Conservation (phyloP, 2,888 invertebrate species). For the Alloplasta piceator region DNA sequence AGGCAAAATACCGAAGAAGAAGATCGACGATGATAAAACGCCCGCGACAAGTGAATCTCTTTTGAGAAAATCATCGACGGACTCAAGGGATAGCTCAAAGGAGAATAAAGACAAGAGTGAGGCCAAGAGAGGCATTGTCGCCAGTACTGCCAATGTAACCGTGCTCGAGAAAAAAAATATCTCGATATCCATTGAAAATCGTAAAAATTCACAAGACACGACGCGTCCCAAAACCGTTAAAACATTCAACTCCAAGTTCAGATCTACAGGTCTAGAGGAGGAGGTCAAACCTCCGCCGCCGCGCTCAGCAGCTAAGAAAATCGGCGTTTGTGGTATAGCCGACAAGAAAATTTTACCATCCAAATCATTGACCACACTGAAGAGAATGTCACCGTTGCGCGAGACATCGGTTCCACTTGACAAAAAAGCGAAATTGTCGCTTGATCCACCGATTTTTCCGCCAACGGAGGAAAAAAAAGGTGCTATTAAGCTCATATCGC, state of each 20-base stretch:
- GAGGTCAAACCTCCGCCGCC: conserved; percentile 94
- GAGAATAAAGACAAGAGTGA: conserved; percentile 81
- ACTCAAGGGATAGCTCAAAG: conserved; percentile 80
- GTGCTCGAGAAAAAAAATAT: conserved; percentile 87
- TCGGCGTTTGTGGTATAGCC: conserved; percentile 75
- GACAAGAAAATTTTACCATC: conserved; percentile 82
- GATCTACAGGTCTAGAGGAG: conserved; percentile 95
- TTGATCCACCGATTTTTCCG: conserved; percentile 76
- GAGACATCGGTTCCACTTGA: conserved; percentile 86
- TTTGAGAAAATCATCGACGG: conserved; percentile 76
- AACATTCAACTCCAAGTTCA: conserved; percentile 95
- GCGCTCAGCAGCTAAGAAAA: conserved; percentile 87
- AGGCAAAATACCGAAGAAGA: conserved; percentile 91
- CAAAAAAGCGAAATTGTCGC: conserved; percentile 89
- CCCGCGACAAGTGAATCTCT: conserved; percentile 68
- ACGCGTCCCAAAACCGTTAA: conserved; percentile 95
- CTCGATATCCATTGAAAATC: conserved; percentile 92
- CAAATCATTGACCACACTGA: conserved; percentile 83
- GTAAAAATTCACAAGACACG: conserved; percentile 87
- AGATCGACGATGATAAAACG: conserved; percentile 83
- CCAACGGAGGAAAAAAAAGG: conserved; percentile 88
- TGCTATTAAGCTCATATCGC: conserved; percentile 93
- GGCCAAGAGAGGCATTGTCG: conserved; percentile 80
- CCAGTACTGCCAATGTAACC: conserved; percentile 34
- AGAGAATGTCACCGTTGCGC: conserved; percentile 82